A percentile compares a stretch with the other conserved stretches of the same genome.
These are phyloP conservation scores for Tigriopus californicus DNA, from an alignment of 2,888 invertebrate genomes.

Conservation along the genomic window DNA sequence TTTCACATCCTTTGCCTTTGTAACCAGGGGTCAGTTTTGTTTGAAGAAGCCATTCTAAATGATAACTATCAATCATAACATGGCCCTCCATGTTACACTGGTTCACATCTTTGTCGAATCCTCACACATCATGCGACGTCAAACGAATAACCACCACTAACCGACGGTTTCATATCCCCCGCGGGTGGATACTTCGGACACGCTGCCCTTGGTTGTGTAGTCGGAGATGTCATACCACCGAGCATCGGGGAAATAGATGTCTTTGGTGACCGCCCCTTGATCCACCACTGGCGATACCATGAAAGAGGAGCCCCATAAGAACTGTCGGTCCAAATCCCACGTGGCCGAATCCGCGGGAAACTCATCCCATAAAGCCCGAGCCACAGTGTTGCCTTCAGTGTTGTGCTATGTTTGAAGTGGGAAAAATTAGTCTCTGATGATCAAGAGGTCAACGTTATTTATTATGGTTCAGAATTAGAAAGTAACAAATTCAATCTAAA, in stretches of 20 bases:
- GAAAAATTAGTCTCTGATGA: neutral
- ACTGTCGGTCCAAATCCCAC: slow-evolving; percentile 23
- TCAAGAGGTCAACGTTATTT: too few species aligned
- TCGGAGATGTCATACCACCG: slow-evolving; percentile 22
- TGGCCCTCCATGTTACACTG: too few species aligned
- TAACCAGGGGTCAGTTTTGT: too few species aligned
- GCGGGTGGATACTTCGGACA: neutral
- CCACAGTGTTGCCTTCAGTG: slow-evolving; percentile 1
- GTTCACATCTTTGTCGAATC: too few species aligned
- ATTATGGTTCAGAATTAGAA: too few species aligned
- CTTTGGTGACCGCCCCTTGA: slow-evolving; percentile 21
- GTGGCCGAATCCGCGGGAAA: slow-evolving; percentile 23
- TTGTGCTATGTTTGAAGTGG: too few species aligned
- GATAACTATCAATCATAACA: too few species aligned
- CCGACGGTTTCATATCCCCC: neutral
- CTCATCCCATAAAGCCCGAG: slow-evolving; percentile 62
- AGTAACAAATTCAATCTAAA: too few species aligned
- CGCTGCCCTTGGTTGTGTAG: neutral
- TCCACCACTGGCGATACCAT: slow-evolving; percentile 24
- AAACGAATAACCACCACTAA: too few species aligned
- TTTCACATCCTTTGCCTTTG: too few species aligned
- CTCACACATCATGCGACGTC: too few species aligned
- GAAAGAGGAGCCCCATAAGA: slow-evolving; percentile 28
- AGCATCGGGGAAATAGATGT: slow-evolving; percentile 24
- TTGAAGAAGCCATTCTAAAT: too few species aligned